These are phyloP conservation scores for Sitophilus oryzae DNA, from an alignment of 1,140 invertebrate genomes.

Conservation along the genomic window DNA sequence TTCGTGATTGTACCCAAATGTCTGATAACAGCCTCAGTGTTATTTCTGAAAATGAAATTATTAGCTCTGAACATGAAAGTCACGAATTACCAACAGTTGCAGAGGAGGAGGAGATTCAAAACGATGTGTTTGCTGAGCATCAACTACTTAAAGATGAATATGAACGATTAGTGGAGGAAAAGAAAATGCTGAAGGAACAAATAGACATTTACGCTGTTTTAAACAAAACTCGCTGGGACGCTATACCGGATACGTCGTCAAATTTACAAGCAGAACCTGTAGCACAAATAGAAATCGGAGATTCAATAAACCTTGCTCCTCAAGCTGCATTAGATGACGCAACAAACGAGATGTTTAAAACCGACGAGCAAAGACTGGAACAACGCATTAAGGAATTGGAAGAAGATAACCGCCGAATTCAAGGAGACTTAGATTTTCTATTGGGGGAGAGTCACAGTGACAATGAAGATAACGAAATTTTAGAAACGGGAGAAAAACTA, in stretches of 20 bases:
- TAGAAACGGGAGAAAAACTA: conserved; percentile 1
- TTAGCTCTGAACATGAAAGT: background rate
- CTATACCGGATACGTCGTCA: background rate
- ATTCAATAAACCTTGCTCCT: too few relatives aligned
- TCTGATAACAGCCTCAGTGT: background rate
- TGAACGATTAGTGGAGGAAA: conserved; percentile 1
- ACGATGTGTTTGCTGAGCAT: conserved; percentile 2
- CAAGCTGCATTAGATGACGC: conserved; percentile 10
- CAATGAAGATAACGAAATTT: background rate
- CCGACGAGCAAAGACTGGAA: conserved; percentile 10
- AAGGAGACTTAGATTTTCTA: background rate
- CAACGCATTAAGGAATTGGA: conserved; percentile 13
- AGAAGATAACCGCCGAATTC: conserved; percentile 10
- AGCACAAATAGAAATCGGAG: too few relatives aligned
- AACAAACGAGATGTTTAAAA: conserved; percentile 15
- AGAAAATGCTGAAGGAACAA: background rate
- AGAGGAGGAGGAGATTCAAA: conserved; percentile 11
- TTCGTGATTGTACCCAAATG: background rate
- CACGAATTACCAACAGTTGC: conserved; percentile 9
- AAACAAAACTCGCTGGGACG: background rate
- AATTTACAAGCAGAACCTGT: background rate
- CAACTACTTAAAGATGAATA: background rate
- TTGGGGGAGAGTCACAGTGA: background rate
- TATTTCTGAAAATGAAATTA: too few relatives aligned
- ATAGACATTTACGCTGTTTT: background rate